Base-by-base conservation (phyloP, 2,797 vertebrate species). In the Rhinogobio ventralis region DNA sequence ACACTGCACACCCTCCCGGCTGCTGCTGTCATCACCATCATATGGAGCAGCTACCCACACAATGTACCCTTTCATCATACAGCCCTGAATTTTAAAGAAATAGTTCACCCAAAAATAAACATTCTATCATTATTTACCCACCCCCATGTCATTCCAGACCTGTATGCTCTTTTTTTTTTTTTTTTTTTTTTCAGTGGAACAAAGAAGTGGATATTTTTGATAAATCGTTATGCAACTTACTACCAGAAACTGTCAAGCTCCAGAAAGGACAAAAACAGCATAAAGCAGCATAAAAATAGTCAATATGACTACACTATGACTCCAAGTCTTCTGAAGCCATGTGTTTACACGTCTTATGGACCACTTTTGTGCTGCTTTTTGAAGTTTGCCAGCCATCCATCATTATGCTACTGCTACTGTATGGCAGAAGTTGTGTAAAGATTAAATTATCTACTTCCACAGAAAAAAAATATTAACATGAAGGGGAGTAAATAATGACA, bases 11-110 rank as follows among this genome's bases (percentile, higher is more conserved):
- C 25, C 23, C 60, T 28, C 36, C 9, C 30, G 13, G 68, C 81
- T 55, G 84, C 87, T 84, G 73, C 89, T 82, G 81, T 87, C 89
- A 84, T 78, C 82, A 74, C 81, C 30, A 79, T 85, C 74, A 73
- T 72, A 74, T 62, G n/a, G 66, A 81, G 78, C 75, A 36, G 42
- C 82, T 73, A n/a, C 86, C 86, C 88, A 87, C 84, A 67, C 86
- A 64, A 19, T 69, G 28, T 62, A 17, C 55, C 71, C 68, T 62
- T 85, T 78, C 62, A 67, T 77, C 78, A n/a, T 14, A 9, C 66
- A 84, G 46, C 67, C 66, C 67, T 77, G 46, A 81, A 66, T 73
- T 67, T 77, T 49, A 73, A 87, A 53, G 77, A 11, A 67, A 79
- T 46, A 46, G 2, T 30, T 62, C 76, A 5, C 60, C 62, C 60